These are phyloP conservation scores for Acleris sparsana DNA, from an alignment of 2,888 invertebrate genomes.

Conservation along the genomic window DNA sequence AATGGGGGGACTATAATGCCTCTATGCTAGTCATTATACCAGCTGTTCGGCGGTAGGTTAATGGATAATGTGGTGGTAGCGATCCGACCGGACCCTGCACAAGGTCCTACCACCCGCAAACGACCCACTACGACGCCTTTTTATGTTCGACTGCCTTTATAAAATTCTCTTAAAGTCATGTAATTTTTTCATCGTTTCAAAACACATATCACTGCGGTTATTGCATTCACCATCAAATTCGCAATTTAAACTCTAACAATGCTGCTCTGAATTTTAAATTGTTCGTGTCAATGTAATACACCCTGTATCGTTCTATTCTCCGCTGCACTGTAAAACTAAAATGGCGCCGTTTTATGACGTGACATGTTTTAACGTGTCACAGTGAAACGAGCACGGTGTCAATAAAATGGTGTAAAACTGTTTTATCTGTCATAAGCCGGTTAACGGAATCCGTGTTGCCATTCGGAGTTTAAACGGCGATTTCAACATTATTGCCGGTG, in stretches of 20 bases:
- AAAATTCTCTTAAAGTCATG: no score
- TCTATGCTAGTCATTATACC: no score
- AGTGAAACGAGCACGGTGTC: constrained; percentile 38
- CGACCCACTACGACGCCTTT: no score
- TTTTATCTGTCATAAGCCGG: constrained; percentile 45
- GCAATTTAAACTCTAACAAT: not conserved
- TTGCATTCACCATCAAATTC: no score
- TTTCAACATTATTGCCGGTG: constrained; percentile 18
- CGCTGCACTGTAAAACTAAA: constrained; percentile 12
- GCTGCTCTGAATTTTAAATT: not conserved
- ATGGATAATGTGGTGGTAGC: no score
- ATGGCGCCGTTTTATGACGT: constrained; percentile 37
- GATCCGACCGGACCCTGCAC: no score
- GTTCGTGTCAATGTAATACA: not conserved
- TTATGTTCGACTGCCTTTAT: no score
- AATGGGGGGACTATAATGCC: no score
- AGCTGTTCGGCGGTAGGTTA: no score
- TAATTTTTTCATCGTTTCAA: no score
- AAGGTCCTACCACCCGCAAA: no score
- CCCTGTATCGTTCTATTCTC: not conserved
- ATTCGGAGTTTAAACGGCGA: constrained; percentile 20
- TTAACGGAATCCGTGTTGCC: constrained; percentile 40
- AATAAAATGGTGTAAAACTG: constrained; percentile 46
- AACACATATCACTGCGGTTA: no score
- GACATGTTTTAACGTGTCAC: constrained; percentile 40